A percentile compares a stretch with the other conserved stretches of the same genome.
Evolutionary conservation across 1,140 invertebrate species (phyloP).

Genomic region (Sarcophaga bullata): DNA sequence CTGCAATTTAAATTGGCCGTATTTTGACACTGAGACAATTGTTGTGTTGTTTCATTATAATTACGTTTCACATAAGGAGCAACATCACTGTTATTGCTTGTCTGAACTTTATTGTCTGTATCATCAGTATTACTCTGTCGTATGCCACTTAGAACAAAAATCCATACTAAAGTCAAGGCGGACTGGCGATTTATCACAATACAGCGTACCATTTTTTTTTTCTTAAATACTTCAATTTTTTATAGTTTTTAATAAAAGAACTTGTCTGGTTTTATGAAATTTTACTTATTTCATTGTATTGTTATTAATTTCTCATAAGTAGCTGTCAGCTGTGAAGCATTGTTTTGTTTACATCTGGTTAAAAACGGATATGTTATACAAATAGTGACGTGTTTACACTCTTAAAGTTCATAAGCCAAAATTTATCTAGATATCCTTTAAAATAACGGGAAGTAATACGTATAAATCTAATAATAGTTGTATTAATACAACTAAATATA

Average conservation of each 20-base stretch:
- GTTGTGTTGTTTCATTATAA: slow-evolving; percentile 54
- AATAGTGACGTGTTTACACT: no score
- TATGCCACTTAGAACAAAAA: slow-evolving; percentile 65
- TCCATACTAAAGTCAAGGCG: slow-evolving; percentile 64
- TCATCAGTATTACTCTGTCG: slow-evolving; percentile 66
- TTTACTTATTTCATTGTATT: not conserved
- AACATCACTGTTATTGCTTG: slow-evolving; percentile 49
- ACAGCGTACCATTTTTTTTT: slow-evolving; percentile 53
- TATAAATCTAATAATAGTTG: no score
- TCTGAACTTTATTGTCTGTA: slow-evolving; percentile 53
- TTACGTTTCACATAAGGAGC: slow-evolving; percentile 43
- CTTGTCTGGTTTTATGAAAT: no score
- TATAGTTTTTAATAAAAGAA: no score
- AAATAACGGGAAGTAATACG: no score
- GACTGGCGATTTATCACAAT: slow-evolving; percentile 66
- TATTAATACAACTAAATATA: no score
- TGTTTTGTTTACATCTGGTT: not conserved
- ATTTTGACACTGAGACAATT: slow-evolving; percentile 48
- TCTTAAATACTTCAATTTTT: not conserved
- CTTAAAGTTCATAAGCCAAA: no score
- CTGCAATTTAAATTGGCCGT: slow-evolving; percentile 16
- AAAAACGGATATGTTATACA: no score
- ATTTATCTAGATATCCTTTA: no score
- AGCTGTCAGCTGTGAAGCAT: not conserved
- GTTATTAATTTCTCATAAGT: not conserved